Percentiles rank a stretch among this genome's conserved stretches.
These are phyloP conservation scores for Ophiodon elongatus DNA, from an alignment of 2,113 vertebrate species.

Conservation along the genomic window DNA sequence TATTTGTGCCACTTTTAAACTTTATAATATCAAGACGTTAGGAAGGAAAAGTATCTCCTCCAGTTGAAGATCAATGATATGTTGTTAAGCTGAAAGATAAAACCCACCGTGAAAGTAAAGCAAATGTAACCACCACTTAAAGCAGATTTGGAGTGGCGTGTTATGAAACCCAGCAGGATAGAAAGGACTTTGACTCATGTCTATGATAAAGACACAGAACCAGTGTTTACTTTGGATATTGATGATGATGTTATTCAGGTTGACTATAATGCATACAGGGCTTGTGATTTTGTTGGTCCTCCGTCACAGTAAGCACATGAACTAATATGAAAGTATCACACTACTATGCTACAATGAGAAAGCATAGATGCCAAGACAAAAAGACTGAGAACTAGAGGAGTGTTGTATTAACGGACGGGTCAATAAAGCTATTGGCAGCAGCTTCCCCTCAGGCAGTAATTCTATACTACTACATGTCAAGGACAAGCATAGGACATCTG, in stretches of 20 bases:
- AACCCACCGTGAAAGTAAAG: not conserved
- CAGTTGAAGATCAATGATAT: not conserved
- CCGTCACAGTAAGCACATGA: not conserved
- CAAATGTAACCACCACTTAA: not conserved
- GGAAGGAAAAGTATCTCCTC: not conserved
- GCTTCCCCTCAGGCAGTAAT: conserved; percentile 51
- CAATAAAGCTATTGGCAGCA: conserved; percentile 41
- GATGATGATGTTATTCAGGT: not conserved
- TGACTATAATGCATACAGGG: not conserved
- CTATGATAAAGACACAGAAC: conserved; percentile 13
- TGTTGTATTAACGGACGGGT: conserved; percentile 23
- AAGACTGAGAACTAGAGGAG: not conserved
- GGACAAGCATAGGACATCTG: conserved; percentile 50
- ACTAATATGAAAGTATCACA: not conserved
- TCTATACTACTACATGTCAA: conserved; percentile 57
- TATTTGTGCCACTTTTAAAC: not conserved
- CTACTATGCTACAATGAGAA: not conserved
- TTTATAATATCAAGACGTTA: not conserved
- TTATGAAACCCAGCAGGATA: conserved; percentile 15
- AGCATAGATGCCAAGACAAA: not conserved
- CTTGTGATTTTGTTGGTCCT: not conserved
- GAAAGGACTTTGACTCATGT: conserved; percentile 26
- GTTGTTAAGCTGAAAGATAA: not conserved
- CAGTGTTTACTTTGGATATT: conserved; percentile 26
- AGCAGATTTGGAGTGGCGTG: conserved; percentile 9